Evolutionary conservation across 2,113 vertebrate genomes (phyloP).

Genomic region (Otis tarda): DNA sequence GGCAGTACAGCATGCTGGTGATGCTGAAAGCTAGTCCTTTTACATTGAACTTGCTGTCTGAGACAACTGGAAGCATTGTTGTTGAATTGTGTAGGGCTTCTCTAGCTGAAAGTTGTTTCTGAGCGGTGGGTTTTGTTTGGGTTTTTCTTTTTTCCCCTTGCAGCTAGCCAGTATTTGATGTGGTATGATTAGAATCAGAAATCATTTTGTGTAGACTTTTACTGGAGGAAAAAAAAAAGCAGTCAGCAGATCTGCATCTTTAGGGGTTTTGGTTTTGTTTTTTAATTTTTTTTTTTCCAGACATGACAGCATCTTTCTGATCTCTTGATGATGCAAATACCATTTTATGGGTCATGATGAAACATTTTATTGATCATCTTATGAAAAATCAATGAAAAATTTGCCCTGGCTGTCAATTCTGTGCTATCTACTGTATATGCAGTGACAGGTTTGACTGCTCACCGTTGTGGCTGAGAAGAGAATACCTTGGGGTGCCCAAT

Average conservation of each 20-base stretch:
- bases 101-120: not conserved
- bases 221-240: not conserved
- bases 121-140: not conserved
- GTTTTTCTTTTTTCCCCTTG: not conserved
- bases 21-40: not conserved
- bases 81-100: not conserved
- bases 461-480: conserved; percentile 20
- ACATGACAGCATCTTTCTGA: not conserved
- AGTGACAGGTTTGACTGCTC: conserved; percentile 4
- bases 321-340: not conserved
- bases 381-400: conserved; percentile 36
- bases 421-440: not conserved
- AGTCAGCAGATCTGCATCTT: not conserved
- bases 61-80: not conserved
- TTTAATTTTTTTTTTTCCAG: not conserved
- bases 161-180: not conserved
- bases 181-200: not conserved
- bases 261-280: not conserved
- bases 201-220: not conserved
- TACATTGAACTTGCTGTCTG: not conserved
- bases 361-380: conserved; percentile 48
- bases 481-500: conserved; percentile 52
- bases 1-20: too few species aligned
- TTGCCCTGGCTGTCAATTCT: conserved; percentile 12
- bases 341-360: not conserved